Evolutionary conservation across 2,888 invertebrate species (phyloP), one percentile per base, ranked within the genome.

Genomic region (Orthonevra nobilis): DNA sequence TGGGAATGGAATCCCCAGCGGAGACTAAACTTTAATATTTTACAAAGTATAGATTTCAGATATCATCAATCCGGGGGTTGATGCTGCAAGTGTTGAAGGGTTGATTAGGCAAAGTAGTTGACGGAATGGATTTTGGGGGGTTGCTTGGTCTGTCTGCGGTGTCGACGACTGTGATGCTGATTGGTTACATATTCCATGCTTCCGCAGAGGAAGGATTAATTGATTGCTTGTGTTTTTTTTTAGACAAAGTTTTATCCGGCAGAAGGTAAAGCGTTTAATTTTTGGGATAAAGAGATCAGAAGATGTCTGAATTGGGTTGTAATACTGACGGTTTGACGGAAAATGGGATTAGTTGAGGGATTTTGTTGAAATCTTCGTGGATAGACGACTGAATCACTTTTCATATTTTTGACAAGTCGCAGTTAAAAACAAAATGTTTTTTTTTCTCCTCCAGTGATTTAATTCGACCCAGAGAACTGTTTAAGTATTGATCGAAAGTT

Each of bases 11-110:
- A 50, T 50, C 36, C 66, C 66, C 50, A 28, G 28, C 34, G 36
- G 44, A 68, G 52, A 40, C 19, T 52, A 68, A 68, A 61, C 60
- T 74, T 68, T 68, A 74, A 74, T 74, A 74, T 74, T 61, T 68
- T 50, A 68, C 68, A 42, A 54, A 46, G 68, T 68, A 68, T 74
- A 46, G 68, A 74, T 74, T 61, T 48, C 61, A 54, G 74, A 74
- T 61, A 52, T 74, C 68, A 61, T 68, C 74, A 74, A 74, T 74
- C 54, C n/a, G n/a, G n/a, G 52, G 30, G 34, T 9, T 42, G 17
- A 14, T 9, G 36, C 19, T 15, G 30, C 50, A 30, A 38, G 52
- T 66, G 42, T 19, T 12, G 34, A 42, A 34, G 46, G 44, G 54
- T 70, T 63, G 63, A 54, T 46, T 36, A 28, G 1, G 36, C 36